A percentile compares a stretch with the other conserved stretches of the same genome.
These are phyloP conservation scores for Rhyacophila evoluta DNA, from an alignment of 2,888 invertebrate species.

Conservation along the genomic window DNA sequence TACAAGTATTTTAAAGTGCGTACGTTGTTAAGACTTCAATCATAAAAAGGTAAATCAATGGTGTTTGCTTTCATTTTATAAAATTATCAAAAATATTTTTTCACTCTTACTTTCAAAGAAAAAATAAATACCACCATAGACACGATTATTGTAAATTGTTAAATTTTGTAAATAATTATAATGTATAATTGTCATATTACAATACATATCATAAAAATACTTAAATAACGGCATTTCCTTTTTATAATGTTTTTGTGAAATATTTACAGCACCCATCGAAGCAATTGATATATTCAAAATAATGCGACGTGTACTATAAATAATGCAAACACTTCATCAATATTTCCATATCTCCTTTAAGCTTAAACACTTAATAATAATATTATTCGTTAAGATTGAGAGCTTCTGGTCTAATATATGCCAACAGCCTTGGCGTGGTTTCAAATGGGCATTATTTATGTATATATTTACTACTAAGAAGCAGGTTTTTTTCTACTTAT, in stretches of 20 bases:
- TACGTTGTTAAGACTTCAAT: too few species aligned
- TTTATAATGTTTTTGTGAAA: background rate
- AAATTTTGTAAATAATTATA: too few species aligned
- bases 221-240: too few species aligned
- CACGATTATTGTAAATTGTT: too few species aligned
- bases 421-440: slow-evolving; percentile 47
- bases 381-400: slow-evolving; percentile 19
- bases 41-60: too few species aligned
- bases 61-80: too few species aligned
- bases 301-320: background rate
- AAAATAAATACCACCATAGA: too few species aligned
- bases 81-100: too few species aligned
- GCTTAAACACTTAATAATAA: background rate
- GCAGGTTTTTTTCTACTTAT: slow-evolving; percentile 41
- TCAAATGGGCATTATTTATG: slow-evolving; percentile 40
- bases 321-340: slow-evolving; percentile 17
- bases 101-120: too few species aligned
- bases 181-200: too few species aligned
- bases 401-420: slow-evolving; percentile 37
- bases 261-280: background rate
- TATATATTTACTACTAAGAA: slow-evolving; percentile 42
- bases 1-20: too few species aligned
- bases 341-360: slow-evolving; percentile 18
- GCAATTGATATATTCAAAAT: slow-evolving; percentile 3
- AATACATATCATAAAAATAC: too few species aligned